Conservation (phyloP, 2,797 vertebrate species). For the Clarias laeviceps region DNA sequence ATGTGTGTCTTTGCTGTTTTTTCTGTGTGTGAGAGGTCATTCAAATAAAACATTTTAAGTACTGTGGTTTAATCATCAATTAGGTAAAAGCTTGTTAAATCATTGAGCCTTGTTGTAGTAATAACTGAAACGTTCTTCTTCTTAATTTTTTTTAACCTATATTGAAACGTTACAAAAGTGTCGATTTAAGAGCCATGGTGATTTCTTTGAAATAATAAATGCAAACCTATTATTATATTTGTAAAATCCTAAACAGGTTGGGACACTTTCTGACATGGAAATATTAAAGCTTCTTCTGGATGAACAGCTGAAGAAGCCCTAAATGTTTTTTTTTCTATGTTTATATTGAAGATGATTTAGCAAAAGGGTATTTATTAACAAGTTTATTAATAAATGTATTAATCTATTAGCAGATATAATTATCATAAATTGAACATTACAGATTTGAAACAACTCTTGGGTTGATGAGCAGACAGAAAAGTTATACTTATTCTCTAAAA, state of each 20-base stretch:
- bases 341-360: background rate
- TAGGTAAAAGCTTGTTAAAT: background rate
- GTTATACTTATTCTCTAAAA: background rate
- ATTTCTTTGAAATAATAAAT: background rate
- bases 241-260: background rate
- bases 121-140: background rate
- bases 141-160: background rate
- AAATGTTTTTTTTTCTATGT: background rate
- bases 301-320: background rate
- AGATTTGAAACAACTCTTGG: background rate
- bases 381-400: background rate
- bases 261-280: background rate
- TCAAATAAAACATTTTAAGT: background rate
- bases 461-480: too few species aligned
- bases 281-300: background rate
- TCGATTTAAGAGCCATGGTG: background rate
- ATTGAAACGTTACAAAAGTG: too few species aligned
- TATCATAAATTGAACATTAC: background rate
- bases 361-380: background rate
- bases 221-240: background rate
- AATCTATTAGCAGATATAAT: background rate
- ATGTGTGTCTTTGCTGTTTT: constrained; percentile 34
- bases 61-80: background rate
- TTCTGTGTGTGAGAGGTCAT: background rate
- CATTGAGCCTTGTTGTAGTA: background rate